Evolutionary conservation across 1,140 invertebrate genomes (phyloP).

Genomic region (Polyergus mexicanus): DNA sequence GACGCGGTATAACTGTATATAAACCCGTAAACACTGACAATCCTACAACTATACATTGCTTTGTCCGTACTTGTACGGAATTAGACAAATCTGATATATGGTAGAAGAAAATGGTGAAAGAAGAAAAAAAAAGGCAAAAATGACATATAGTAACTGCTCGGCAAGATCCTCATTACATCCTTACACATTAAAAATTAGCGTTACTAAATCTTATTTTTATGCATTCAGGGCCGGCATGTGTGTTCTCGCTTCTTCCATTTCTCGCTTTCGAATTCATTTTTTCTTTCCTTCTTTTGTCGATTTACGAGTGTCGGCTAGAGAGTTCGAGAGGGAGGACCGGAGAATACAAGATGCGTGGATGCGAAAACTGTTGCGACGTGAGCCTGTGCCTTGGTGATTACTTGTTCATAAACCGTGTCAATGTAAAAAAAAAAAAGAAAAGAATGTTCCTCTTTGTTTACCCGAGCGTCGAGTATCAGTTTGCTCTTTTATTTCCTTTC

Average conservation of each 20-base stretch:
- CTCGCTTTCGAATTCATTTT: slow-evolving; percentile 69
- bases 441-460: slow-evolving; percentile 9
- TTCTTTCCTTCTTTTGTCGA: slow-evolving; percentile 64
- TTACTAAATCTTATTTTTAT: slow-evolving; percentile 80
- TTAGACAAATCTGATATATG: not conserved
- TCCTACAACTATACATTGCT: slow-evolving; percentile 65
- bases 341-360: slow-evolving; percentile 82
- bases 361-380: slow-evolving; percentile 59
- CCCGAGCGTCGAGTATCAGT: too few species aligned
- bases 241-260: slow-evolving; percentile 71
- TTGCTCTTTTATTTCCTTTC: not conserved
- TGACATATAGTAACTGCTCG: slow-evolving; percentile 53
- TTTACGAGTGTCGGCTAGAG: slow-evolving; percentile 71
- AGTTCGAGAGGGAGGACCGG: slow-evolving; percentile 80
- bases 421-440: not conserved
- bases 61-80: slow-evolving; percentile 25
- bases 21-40: slow-evolving; percentile 74
- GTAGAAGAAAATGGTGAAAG: not conserved
- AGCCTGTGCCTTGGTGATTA: slow-evolving; percentile 29
- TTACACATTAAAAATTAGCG: slow-evolving; percentile 79
- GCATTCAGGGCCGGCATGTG: slow-evolving; percentile 78
- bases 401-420: slow-evolving; percentile 14
- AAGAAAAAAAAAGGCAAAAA: slow-evolving; percentile 36
- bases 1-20: slow-evolving; percentile 75
- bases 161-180: slow-evolving; percentile 80